Evolutionary conservation across 2,888 invertebrate genomes (phyloP).

Genomic region (Formica aserva): DNA sequence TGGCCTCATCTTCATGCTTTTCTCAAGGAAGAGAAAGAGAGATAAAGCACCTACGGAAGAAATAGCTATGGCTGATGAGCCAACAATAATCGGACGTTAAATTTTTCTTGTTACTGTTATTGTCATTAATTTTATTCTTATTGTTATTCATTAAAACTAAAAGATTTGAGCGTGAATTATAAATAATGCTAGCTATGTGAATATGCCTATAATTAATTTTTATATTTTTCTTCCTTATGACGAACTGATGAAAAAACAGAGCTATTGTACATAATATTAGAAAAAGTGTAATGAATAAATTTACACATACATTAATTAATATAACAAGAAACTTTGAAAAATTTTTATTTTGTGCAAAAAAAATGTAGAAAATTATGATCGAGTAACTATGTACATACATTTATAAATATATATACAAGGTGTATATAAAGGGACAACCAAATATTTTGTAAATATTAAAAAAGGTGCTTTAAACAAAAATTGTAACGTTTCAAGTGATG

Average conservation of each 20-base stretch:
- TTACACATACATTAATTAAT: background rate
- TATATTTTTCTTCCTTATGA: background rate
- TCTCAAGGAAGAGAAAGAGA: slow-evolving; percentile 94
- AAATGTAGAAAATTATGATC: background rate
- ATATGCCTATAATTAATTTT: background rate
- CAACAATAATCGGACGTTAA: slow-evolving; percentile 89
- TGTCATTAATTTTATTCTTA: background rate
- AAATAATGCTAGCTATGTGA: background rate
- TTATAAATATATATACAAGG: background rate
- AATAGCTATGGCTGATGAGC: slow-evolving; percentile 94
- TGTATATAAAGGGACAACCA: background rate
- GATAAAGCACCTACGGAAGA: slow-evolving; percentile 94
- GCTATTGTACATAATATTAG: background rate
- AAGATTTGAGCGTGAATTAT: slow-evolving; percentile 10
- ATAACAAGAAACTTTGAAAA: background rate
- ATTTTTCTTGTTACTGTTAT: background rate
- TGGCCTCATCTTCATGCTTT: slow-evolving; percentile 92
- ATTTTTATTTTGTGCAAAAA: background rate
- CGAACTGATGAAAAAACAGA: background rate
- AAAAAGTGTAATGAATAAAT: background rate
- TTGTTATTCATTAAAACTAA: slow-evolving; percentile 16
- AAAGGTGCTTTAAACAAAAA: background rate
- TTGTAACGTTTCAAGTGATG: background rate
- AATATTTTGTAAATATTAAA: background rate
- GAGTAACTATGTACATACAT: background rate